phyloP scores from a whole-genome alignment of 53 echinoderm and acorn worm genomes.

The Apostichopus leukothele region DNA sequence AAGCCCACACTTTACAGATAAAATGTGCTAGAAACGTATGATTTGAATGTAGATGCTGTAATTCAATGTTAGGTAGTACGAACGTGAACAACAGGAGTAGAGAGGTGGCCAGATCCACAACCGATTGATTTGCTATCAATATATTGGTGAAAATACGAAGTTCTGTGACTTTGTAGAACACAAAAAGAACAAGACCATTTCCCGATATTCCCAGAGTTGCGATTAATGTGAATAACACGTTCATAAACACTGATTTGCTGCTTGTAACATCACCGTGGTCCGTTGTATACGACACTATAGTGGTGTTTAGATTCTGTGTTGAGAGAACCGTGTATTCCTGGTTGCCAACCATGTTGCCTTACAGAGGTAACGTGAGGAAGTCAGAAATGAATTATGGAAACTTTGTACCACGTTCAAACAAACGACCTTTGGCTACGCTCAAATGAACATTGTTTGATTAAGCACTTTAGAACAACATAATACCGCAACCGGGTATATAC shows the following conservation, averaged over 20 bases:
- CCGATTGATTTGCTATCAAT: slow-evolving; percentile 24
- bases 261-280: too few relatives aligned
- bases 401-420: too few relatives aligned
- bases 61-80: not conserved
- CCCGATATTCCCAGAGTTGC: slow-evolving; percentile 22
- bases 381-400: too few relatives aligned
- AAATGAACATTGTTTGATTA: too few relatives aligned
- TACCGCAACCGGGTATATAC: too few relatives aligned
- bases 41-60: not conserved
- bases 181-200: slow-evolving; percentile 11
- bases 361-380: too few relatives aligned
- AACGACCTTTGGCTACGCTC: too few relatives aligned
- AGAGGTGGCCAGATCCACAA: slow-evolving; percentile 3
- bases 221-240: slow-evolving; percentile 4
- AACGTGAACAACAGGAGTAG: not conserved
- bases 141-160: slow-evolving; percentile 25
- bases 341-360: too few relatives aligned
- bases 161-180: not conserved
- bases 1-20: slow-evolving; percentile 13
- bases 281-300: too few relatives aligned
- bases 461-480: too few relatives aligned
- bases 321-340: too few relatives aligned
- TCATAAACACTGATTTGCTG: not conserved
- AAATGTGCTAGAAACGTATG: not conserved
- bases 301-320: too few relatives aligned